Conservation (phyloP, 2,113 vertebrate genomes). For the Patagioenas fasciata region DNA sequence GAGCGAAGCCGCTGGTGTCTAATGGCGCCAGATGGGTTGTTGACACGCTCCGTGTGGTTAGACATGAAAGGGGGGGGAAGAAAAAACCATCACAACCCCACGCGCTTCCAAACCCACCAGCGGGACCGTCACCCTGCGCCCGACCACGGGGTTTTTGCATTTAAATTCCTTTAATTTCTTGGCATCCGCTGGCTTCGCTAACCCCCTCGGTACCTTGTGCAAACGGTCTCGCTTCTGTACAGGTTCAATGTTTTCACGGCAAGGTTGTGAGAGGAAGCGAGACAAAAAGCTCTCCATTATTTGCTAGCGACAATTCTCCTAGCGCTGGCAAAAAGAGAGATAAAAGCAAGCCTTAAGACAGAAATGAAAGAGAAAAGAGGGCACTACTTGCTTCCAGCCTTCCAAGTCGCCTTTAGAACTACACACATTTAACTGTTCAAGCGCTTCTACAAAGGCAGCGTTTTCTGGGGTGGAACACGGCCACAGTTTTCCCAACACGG, state of each 20-base stretch:
- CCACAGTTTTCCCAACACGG: not conserved
- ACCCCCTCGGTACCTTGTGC: not conserved
- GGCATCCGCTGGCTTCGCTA: not conserved
- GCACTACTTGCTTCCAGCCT: not conserved
- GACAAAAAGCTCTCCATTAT: not conserved
- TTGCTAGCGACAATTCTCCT: not conserved
- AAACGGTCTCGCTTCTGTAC: fast-evolving
- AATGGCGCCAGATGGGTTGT: constrained; percentile 52
- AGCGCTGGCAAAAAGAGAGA: not conserved
- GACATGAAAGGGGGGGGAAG: constrained; percentile 65
- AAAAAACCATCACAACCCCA: constrained; percentile 17
- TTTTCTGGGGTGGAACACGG: not conserved
- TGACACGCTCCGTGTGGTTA: constrained; percentile 65
- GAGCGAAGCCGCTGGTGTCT: constrained; percentile 40
- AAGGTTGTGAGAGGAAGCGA: not conserved
- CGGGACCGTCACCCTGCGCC: constrained; percentile 43
- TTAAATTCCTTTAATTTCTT: not conserved
- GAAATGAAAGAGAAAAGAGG: not conserved
- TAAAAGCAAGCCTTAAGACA: not conserved
- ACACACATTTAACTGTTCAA: not conserved
- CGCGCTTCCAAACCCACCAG: constrained; percentile 24
- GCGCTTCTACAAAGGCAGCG: not conserved
- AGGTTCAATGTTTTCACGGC: fast-evolving
- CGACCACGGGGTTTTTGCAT: not conserved
- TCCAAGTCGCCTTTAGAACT: not conserved